Evolutionary conservation across 2,888 invertebrate genomes (phyloP).

Genomic region (Agonum fuliginosum): DNA sequence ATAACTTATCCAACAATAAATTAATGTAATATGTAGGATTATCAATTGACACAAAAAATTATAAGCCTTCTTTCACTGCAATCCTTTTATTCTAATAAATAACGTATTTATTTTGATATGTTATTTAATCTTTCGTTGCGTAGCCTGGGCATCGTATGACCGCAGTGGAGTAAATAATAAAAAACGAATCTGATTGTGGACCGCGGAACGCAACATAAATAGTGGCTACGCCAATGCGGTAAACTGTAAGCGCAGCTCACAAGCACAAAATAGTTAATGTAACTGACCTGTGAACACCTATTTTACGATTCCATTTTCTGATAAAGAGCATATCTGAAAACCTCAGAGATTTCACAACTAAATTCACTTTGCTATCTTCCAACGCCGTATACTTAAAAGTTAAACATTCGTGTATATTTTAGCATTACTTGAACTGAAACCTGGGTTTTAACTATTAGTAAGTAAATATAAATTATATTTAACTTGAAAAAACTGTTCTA

Average conservation of each 20-base stretch:
- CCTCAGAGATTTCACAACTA: constrained; percentile 41
- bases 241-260: constrained; percentile 1
- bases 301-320: constrained; percentile 54
- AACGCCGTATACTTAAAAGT: constrained; percentile 15
- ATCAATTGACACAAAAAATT: too few relatives aligned
- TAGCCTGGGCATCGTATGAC: background rate
- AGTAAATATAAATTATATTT: too few relatives aligned
- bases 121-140: background rate
- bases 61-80: too few relatives aligned
- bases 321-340: constrained; percentile 54
- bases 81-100: background rate
- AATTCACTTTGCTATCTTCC: constrained; percentile 38
- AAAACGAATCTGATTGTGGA: constrained; percentile 24
- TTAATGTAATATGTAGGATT: too few relatives aligned
- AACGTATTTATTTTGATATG: constrained; percentile 26
- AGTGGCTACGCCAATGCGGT: constrained; percentile 15
- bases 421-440: too few relatives aligned
- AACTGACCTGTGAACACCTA: constrained; percentile 49
- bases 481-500: too few relatives aligned
- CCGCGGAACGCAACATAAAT: constrained; percentile 32
- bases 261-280: constrained; percentile 43
- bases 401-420: constrained; percentile 15
- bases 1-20: too few relatives aligned
- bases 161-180: constrained; percentile 25
- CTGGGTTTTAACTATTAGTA: too few relatives aligned